Evolutionary conservation across 2,888 invertebrate genomes (phyloP).

Genomic region (Willowsia nigromaculata): DNA sequence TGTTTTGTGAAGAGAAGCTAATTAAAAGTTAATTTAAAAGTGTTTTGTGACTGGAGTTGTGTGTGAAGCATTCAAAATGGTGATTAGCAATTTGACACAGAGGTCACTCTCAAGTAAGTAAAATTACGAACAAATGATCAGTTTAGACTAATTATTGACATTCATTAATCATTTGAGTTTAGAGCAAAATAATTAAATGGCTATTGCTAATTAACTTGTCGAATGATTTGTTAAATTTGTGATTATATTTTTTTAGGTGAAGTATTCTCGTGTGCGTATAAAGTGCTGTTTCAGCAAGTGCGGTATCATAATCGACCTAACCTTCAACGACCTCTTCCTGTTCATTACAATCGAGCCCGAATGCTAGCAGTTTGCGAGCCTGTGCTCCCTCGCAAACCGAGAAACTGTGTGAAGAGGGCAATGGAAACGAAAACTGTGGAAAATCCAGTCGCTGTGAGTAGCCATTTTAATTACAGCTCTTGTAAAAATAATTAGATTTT

Average conservation of each 20-base stretch:
- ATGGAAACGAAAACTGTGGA: neutral
- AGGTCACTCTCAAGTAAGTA: neutral
- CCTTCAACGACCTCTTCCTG: slow-evolving; percentile 86
- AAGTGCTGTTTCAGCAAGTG: slow-evolving; percentile 78
- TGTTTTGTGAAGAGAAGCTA: no score
- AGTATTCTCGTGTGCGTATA: slow-evolving; percentile 71
- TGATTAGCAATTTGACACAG: neutral
- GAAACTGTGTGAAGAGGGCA: slow-evolving; percentile 64
- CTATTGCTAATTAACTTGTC: no score
- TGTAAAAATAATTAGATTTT: neutral
- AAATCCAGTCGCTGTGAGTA: neutral
- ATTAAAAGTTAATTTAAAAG: no score
- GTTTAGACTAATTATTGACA: neutral
- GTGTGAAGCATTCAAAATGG: no score
- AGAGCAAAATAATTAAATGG: no score
- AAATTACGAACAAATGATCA: neutral
- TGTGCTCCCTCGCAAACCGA: slow-evolving; percentile 81
- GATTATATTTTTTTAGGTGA: neutral
- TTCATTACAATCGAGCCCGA: slow-evolving; percentile 86
- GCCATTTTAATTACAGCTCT: neutral
- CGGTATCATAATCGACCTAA: slow-evolving; percentile 89
- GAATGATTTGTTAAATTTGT: neutral
- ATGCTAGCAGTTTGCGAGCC: slow-evolving; percentile 86
- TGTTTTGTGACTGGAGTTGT: no score
- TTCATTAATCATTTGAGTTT: no score